Base-by-base conservation (phyloP, 2,888 invertebrate genomes). In the Deilephila elpenor region DNA sequence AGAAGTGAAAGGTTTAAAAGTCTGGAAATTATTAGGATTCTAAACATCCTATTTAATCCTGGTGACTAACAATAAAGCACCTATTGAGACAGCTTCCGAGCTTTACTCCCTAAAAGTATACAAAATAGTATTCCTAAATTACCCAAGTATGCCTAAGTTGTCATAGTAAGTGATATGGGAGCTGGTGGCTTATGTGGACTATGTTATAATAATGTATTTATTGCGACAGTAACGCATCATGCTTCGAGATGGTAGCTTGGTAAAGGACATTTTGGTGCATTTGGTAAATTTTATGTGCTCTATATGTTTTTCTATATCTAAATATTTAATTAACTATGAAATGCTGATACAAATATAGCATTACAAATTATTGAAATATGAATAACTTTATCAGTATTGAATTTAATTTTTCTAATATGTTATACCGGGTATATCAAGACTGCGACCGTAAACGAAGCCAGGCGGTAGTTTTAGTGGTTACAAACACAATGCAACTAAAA, bases 171-270 rank as follows among this genome's bases (percentile, higher is more conserved):
- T 34, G 37, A 34, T 19, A 34, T 62, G n/a, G n/a, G 37, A 34
- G 37, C 62, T 62, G 62, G 62, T 19, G 32, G 62, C 62, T 70
- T 70, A 73, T 44, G 34, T 53, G 14, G 14, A 32, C 51, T 37
- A 56, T 53, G n/a, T 60, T 4, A 25, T 59, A 25, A 59, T 83
- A 74, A 79, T 76, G 71, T 83, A 73, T 82, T 76, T 83, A 81
- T 84, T 78, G 81, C 78, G 77, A 82, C 82, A 86, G 87, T 88
- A 87, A 83, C 79, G 88, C 88, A 87, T 89, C 83, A 85, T 86
- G 90, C 91, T 91, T 91, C 88, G 78, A 83, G 86, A 83, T 85
- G 89, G 85, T 90, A 83, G 90, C 88, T 92, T 90, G 88, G 86
- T 89, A 86, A 86, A 86, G 84, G 83, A 82, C 85, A 87, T 82